Base-by-base conservation (phyloP, 2,797 vertebrate species). In the Anableps anableps region DNA sequence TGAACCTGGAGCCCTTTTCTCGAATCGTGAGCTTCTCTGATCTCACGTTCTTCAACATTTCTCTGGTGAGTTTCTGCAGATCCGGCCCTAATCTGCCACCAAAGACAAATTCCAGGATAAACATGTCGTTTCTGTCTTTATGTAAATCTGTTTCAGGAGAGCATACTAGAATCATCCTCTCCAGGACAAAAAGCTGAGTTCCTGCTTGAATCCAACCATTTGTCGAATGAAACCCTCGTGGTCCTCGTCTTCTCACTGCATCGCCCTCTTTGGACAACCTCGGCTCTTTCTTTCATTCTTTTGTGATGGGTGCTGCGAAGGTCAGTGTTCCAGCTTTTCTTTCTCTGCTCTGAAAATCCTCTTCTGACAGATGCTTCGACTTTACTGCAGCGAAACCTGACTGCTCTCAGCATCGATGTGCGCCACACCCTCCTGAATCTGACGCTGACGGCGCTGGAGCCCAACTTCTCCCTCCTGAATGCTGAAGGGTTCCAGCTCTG, bases 111-210 rank as follows among this genome's bases (percentile, higher is more conserved):
- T n/a, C n/a, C n/a, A n/a, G n/a, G n/a, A n/a, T n/a, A n/a, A n/a
- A n/a, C n/a, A 53, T 9, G 1, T 6, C 9, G 21, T 53, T 53
- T 21, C 26, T 23, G 21, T 55, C 53, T 10, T n/a, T 26, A 50
- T 4, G 10, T 36, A 0, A 23, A 14, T 55, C 2, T 45, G 1
- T 45, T 31, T 58, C 48, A 78, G 76, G 51, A 6, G 8, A 19
- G 38, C 6, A 26, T 75, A 10, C 23, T 91, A 58, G 76, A 64
- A 5, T 78, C 26, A 19, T 80, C 91, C 48, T 90, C 90, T 70
- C 26, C 88, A 64, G 74, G 41, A 19, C 86, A 92, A 77, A 90
- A 89, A 84, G 90, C 90, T 29, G 74, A 86, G 36, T 83, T 93
- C 29, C 77, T 93, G 31, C 81, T 93, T 60, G 84, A 92, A 19